Conservation (phyloP, 2,113 vertebrate genomes). For the Phrynosoma platyrhinos region DNA sequence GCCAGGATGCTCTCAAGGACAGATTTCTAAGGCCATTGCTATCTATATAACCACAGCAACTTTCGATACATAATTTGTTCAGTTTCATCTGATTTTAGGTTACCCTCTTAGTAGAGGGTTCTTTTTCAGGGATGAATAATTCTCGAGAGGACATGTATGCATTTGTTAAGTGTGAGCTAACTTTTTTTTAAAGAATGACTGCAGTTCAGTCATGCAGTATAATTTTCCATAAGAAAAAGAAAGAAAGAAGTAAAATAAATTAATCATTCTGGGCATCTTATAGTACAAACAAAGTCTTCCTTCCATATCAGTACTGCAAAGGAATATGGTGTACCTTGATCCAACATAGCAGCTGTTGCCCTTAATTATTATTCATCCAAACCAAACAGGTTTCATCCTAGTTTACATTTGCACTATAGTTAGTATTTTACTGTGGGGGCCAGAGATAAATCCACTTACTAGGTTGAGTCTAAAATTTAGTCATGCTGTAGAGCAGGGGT, state of each 20-base stretch:
- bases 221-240: not conserved
- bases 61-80: conserved; percentile 9
- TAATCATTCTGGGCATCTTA: conserved; percentile 64
- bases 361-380: conserved; percentile 26
- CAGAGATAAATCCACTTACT: too few species aligned
- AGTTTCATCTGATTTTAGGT: not conserved
- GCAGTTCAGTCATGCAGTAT: conserved; percentile 1
- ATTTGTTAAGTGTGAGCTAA: conserved; percentile 49
- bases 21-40: conserved; percentile 49
- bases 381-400: not conserved
- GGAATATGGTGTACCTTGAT: conserved; percentile 25
- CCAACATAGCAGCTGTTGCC: not conserved
- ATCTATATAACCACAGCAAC: conserved; percentile 52
- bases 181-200: conserved; percentile 36
- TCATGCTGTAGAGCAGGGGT: too few species aligned
- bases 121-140: conserved; percentile 38
- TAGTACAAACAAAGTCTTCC: conserved; percentile 75
- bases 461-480: too few species aligned
- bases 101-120: conserved; percentile 43
- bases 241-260: conserved; percentile 18
- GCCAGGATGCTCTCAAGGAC: conserved; percentile 4
- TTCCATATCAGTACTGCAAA: conserved; percentile 69
- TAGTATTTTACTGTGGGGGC: too few species aligned
- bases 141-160: conserved; percentile 49
- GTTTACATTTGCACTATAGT: not conserved